Base-by-base conservation (phyloP, 2,797 vertebrate species). In the Mormyrus proboscirostris region DNA sequence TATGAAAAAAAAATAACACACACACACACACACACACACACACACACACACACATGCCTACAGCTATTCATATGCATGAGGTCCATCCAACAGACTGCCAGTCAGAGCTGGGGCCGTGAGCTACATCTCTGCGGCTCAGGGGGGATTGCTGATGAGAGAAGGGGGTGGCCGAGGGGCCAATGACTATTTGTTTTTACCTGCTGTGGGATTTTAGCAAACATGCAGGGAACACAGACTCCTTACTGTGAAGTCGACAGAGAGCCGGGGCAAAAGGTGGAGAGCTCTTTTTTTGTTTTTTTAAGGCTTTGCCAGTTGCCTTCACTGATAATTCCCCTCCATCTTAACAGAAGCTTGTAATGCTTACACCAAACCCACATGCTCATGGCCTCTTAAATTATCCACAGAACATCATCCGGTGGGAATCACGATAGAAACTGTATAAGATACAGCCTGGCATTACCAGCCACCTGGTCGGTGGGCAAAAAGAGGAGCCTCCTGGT, bases 31-130 rank as follows among this genome's bases (percentile, higher is more conserved):
- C 29, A 19, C 29, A 84, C 16, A 83, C 9, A n/a, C 55, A 22
- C 33, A 29, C 10, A 2, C 33, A 19, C 29, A 44, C 41, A 84
- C 16, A 83, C 9, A n/a, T 9, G 29, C 50, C 10, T 4, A 29
- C 29, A 73, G 65, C 29, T 25, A 53, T 85, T 53, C 83, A 85
- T 85, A 51, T 85, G 83, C 83, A 85, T 85, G 83, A 85, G 47
- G 12, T 29, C 29, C 83, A 87, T 57, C 25, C 29, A 16, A 14
- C 50, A 41, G 29, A 5, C 33, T 59, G 85, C 19, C 85, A 41
- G 47, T 49, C n/a, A 50, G 44, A 49, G 9, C 50, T 6, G 33
- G 22, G 29, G 53, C 53, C 4, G 14, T 41, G 51, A 16, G 10
- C 29, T 38, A 57, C 53, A 50, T 55, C 14, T 16, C 85, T 19